Base-by-base conservation (phyloP, 2,113 vertebrate genomes). In the Petroica traversi region DNA sequence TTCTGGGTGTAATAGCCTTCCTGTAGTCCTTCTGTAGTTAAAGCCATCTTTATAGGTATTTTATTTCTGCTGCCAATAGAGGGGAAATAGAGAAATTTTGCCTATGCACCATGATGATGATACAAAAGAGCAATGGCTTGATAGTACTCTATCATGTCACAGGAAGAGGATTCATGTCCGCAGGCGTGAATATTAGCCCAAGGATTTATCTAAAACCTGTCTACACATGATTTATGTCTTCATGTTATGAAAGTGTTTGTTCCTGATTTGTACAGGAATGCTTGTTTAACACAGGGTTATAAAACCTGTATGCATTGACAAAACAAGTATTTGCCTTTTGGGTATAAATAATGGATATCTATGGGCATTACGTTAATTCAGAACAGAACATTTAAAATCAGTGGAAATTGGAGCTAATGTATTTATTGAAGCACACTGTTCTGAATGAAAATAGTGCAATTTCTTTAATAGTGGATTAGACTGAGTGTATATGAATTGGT, bases 361-460 rank as follows among this genome's bases (percentile, higher is more conserved):
- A 46, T 51, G 52, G 54, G 9, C 54, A 85, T 59, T 75, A 23
- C 0, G 0, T 83, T 76, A 79, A 72, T 73, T 93, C 61, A 59
- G 66, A 95, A 89, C 55, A 88, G 93, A 87, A 84, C 80, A 79
- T 23, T 79, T 85, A 91, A 94, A 96, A 80, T 88, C 76, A 86
- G 64, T 81, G 64, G 68, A 95, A 95, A 87, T 92, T 86, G 40
- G 51, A 92, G 41, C 33, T 92, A 76, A 81, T 41, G 4, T 89
- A 94, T 80, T 94, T 95, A 83, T 79, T 91, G 94, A 92, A 85
- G 63, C 71, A 83, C 51, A 38, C 38, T 85, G 71, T 87, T 93
- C 76, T 91, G 93, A 93, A 96, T 96, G 67, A 96, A 95, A 95
- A 89, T 91, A 71, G 74, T 92, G 71, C 36, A 40, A 85, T 95